Evolutionary conservation across 2,797 vertebrate species (phyloP).

Genomic region (Natrix natrix): DNA sequence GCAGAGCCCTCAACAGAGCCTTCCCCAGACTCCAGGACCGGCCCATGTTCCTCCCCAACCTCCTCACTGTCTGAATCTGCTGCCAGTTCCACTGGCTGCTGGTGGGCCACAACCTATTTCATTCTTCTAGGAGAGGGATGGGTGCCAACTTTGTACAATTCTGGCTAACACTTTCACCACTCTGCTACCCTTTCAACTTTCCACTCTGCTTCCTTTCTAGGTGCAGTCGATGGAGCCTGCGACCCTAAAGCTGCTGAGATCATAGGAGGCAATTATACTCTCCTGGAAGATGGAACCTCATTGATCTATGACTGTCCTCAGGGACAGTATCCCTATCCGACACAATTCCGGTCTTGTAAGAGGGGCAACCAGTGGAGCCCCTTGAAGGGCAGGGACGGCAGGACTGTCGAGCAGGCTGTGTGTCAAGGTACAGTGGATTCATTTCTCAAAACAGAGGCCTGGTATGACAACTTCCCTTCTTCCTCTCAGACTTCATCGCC

Average conservation of each 20-base stretch:
- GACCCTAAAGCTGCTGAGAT: slow-evolving; percentile 4
- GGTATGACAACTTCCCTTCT: not conserved
- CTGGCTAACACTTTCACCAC: not conserved
- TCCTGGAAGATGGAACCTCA: slow-evolving; percentile 61
- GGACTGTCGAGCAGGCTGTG: slow-evolving; percentile 57
- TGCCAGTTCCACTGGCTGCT: too few species aligned
- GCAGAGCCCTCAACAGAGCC: too few species aligned
- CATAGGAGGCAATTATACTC: not conserved
- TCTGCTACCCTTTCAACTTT: not conserved
- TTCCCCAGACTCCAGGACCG: too few species aligned
- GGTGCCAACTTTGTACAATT: too few species aligned
- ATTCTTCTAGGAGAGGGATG: too few species aligned
- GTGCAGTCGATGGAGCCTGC: not conserved
- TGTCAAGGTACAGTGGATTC: slow-evolving; percentile 74
- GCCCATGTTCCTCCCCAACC: too few species aligned
- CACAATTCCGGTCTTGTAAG: slow-evolving; percentile 44
- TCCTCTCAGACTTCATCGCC: not conserved
- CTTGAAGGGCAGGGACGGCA: slow-evolving; percentile 66
- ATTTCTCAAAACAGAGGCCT: not conserved
- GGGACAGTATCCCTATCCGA: slow-evolving; percentile 73
- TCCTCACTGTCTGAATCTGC: too few species aligned
- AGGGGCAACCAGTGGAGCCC: slow-evolving; percentile 71
- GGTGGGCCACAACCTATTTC: too few species aligned
- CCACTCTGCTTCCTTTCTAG: not conserved
- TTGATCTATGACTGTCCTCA: slow-evolving; percentile 75